Evolutionary conservation across 2,888 invertebrate species (phyloP).

Genomic region (Protonemura montana): DNA sequence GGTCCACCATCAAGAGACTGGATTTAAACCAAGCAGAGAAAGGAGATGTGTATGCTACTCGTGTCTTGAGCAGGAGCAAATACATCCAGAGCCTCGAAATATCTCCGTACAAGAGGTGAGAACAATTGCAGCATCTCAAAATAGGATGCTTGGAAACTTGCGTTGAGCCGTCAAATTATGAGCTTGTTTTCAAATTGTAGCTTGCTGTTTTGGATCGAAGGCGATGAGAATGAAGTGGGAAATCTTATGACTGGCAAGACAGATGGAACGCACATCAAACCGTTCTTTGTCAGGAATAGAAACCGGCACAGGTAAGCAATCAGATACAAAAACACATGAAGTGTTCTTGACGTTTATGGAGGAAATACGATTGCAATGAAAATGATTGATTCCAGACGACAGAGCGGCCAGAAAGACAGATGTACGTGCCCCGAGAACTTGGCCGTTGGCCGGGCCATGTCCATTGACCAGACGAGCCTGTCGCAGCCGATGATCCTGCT

Average conservation of each 20-base stretch:
- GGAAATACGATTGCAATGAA: too few relatives aligned
- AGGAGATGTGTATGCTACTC: constrained; percentile 51
- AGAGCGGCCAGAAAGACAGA: constrained; percentile 50
- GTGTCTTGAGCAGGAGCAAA: constrained; percentile 62
- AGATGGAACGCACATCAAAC: constrained; percentile 64
- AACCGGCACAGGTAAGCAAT: constrained; percentile 28
- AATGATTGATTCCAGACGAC: not conserved
- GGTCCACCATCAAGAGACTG: constrained; percentile 69
- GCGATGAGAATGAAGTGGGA: constrained; percentile 65
- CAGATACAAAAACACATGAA: too few relatives aligned
- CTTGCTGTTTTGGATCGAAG: constrained; percentile 80
- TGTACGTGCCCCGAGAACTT: constrained; percentile 75
- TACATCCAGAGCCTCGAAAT: constrained; percentile 75
- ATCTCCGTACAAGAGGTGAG: constrained; percentile 75
- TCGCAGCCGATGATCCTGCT: constrained; percentile 68
- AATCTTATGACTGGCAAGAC: constrained; percentile 70
- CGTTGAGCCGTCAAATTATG: not conserved
- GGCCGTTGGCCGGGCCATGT: constrained; percentile 69
- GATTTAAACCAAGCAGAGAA: constrained; percentile 70
- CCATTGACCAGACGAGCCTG: constrained; percentile 71
- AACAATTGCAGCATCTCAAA: not conserved
- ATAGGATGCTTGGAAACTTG: not conserved
- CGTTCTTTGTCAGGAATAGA: constrained; percentile 63
- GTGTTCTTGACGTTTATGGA: too few relatives aligned
- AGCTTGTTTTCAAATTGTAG: constrained; percentile 58